These are phyloP conservation scores for Vanessa cardui DNA, from an alignment of 2,888 invertebrate species.

Conservation along the genomic window DNA sequence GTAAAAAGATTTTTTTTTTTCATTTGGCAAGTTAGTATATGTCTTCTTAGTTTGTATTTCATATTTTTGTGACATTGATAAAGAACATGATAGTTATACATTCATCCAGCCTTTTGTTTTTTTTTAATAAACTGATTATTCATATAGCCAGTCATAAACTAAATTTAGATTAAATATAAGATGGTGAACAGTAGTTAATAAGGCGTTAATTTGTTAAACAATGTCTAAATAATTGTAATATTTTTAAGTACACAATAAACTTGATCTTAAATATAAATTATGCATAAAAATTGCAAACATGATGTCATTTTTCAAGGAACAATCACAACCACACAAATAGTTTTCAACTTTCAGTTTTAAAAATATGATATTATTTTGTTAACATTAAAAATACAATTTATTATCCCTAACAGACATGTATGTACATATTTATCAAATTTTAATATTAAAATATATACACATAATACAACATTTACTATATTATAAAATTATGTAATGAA, in stretches of 20 bases:
- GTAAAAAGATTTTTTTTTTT: too few species aligned
- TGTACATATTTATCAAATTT: slow-evolving; percentile 25
- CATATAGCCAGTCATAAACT: too few species aligned
- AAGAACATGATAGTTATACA: too few species aligned
- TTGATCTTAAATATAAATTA: neutral
- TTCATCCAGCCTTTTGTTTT: too few species aligned
- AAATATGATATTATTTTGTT: slow-evolving; percentile 13
- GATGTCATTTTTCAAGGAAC: slow-evolving; percentile 20
- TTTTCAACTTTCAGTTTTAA: slow-evolving; percentile 17
- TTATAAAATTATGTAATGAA: slow-evolving; percentile 17
- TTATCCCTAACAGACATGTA: slow-evolving; percentile 7
- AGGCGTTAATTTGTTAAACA: neutral
- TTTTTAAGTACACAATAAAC: slow-evolving; percentile 5
- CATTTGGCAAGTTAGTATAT: too few species aligned
- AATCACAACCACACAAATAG: slow-evolving; percentile 34
- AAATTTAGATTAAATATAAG: too few species aligned
- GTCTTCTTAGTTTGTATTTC: too few species aligned
- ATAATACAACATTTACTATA: slow-evolving; percentile 4
- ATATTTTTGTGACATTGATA: too few species aligned
- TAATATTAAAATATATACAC: slow-evolving; percentile 24
- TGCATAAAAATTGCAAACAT: neutral
- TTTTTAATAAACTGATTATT: too few species aligned
- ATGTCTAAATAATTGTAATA: neutral
- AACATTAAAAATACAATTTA: slow-evolving; percentile 16
- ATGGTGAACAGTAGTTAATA: too few species aligned